These are phyloP conservation scores for Nomada lathburiana DNA, from an alignment of 2,888 invertebrate genomes.

Conservation along the genomic window DNA sequence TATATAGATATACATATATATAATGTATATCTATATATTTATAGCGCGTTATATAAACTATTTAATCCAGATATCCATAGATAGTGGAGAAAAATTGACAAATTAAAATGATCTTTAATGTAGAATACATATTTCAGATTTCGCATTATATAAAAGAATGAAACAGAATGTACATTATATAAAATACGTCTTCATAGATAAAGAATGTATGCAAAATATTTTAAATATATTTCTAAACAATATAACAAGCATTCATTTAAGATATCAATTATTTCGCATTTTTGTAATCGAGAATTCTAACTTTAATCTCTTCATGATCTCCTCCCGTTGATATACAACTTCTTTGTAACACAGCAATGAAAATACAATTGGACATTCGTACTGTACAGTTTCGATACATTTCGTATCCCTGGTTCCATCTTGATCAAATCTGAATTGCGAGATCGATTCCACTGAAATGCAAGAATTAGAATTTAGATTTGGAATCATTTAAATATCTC, in stretches of 20 bases:
- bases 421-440: conserved; percentile 87
- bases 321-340: conserved; percentile 84
- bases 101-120: conserved; percentile 2
- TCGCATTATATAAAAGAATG: too few relatives aligned
- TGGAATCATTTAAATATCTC: conserved; percentile 44
- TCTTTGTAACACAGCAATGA: conserved; percentile 87
- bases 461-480: conserved; percentile 32
- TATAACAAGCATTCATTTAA: not conserved
- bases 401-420: conserved; percentile 84
- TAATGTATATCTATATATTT: not conserved
- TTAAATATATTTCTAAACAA: not conserved
- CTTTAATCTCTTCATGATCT: conserved; percentile 81
- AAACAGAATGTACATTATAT: not conserved
- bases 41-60: conserved; percentile 28
- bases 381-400: conserved; percentile 86
- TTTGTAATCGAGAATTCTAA: conserved; percentile 66
- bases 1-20: too few relatives aligned
- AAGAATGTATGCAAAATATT: not conserved
- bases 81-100: not conserved
- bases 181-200: not conserved
- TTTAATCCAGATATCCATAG: not conserved
- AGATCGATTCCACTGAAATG: conserved; percentile 87
- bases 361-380: conserved; percentile 88
- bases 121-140: not conserved
- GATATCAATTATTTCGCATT: not conserved